phyloP scores from a whole-genome alignment of 2,888 invertebrate species.

The Heliconius ismenius region DNA sequence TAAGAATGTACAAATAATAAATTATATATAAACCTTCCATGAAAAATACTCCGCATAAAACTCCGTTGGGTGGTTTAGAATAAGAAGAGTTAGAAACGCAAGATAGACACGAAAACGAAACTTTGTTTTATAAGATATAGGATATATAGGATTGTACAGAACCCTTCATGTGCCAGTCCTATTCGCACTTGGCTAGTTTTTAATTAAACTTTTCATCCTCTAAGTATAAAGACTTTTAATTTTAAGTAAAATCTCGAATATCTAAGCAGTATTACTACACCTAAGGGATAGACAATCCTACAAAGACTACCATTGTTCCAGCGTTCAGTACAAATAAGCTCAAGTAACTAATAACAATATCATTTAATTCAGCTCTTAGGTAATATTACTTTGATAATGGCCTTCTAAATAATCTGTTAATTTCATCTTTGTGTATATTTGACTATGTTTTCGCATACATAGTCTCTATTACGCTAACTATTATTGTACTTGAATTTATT shows the following conservation, averaged over 20 bases:
- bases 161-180: no score
- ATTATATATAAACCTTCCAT: no score
- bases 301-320: slow-evolving; percentile 1
- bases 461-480: neutral
- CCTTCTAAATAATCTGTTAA: slow-evolving; percentile 16
- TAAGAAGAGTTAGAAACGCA: no score
- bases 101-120: no score
- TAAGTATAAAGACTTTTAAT: neutral
- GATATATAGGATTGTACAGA: no score
- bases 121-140: no score
- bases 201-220: no score
- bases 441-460: neutral
- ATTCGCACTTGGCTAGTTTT: no score
- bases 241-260: neutral
- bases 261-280: neutral
- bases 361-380: slow-evolving; percentile 13
- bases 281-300: neutral
- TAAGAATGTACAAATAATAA: no score
- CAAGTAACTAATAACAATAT: slow-evolving; percentile 19
- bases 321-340: neutral
- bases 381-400: slow-evolving; percentile 12
- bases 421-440: neutral
- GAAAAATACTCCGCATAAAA: no score
- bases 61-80: no score
- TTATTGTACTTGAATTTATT: neutral